These are phyloP conservation scores for Pampusana beccarii DNA, from an alignment of 2,113 vertebrate species.

Conservation along the genomic window DNA sequence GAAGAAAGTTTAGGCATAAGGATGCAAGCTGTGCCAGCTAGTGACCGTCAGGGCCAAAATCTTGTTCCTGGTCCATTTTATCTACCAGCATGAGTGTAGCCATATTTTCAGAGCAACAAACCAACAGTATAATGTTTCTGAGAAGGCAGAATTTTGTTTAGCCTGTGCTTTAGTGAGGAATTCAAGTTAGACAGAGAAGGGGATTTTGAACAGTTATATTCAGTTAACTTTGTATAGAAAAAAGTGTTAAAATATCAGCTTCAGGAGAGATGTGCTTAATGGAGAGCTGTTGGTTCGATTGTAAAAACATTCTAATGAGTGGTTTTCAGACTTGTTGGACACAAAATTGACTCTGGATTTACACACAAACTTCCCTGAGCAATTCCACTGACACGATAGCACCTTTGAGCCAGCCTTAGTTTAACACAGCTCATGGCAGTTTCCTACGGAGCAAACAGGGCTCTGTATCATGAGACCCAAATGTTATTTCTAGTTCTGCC, in stretches of 20 bases:
- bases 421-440: not conserved
- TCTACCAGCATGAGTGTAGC: not conserved
- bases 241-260: not conserved
- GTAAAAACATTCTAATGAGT: not conserved
- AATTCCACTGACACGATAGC: not conserved
- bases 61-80: not conserved
- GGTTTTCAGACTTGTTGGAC: not conserved
- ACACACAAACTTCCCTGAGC: not conserved
- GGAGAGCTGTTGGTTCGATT: not conserved
- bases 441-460: not conserved
- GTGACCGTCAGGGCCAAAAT: not conserved
- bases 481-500: not conserved
- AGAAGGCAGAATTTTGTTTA: not conserved
- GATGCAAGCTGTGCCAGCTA: not conserved
- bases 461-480: not conserved
- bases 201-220: not conserved
- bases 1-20: not conserved
- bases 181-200: not conserved
- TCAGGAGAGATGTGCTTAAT: not conserved
- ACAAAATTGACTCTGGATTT: not conserved
- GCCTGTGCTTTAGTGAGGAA: not conserved
- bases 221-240: not conserved
- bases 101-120: not conserved
- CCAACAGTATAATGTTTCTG: not conserved
- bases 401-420: not conserved